Evolutionary conservation across 2,113 vertebrate genomes (phyloP).

Genomic region (Sprattus sprattus): DNA sequence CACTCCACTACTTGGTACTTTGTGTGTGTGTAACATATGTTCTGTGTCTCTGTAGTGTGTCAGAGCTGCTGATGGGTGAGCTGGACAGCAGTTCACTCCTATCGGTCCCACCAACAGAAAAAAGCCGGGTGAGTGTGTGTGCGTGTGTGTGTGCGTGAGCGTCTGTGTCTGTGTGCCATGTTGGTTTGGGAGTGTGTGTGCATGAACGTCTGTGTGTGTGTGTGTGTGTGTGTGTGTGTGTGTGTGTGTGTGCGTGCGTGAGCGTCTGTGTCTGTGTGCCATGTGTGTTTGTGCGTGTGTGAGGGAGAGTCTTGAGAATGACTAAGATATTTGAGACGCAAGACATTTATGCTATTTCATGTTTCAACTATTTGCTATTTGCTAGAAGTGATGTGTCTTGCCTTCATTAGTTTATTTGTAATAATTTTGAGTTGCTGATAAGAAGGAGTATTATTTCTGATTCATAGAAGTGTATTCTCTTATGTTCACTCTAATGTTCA

Average conservation of each 20-base stretch:
- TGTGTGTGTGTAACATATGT: neutral
- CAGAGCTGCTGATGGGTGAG: conserved; percentile 94
- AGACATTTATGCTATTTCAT: neutral
- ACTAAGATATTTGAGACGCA: neutral
- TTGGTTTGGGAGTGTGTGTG: too few relatives aligned
- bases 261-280: conserved; percentile 38
- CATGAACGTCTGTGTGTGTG: neutral
- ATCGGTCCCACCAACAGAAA: conserved; percentile 85
- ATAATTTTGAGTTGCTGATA: neutral
- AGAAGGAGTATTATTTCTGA: neutral
- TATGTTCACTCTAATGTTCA: neutral
- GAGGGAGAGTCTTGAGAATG: neutral
- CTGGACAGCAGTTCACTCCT: conserved; percentile 93
- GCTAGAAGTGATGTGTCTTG: neutral
- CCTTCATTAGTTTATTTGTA: neutral
- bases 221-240: conserved; percentile 37
- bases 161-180: neutral
- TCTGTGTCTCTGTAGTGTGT: conserved; percentile 73
- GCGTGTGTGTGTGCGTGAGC: neutral
- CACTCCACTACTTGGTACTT: neutral
- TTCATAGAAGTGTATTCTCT: neutral
- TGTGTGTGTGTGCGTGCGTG: neutral
- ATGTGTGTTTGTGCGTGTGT: neutral
- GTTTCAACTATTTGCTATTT: neutral
- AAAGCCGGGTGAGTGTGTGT: conserved; percentile 81